Percentiles rank a stretch among this genome's conserved stretches.
These are phyloP conservation scores for Mormyrops boulengeri DNA, from an alignment of 2,797 vertebrate genomes.

Conservation along the genomic window DNA sequence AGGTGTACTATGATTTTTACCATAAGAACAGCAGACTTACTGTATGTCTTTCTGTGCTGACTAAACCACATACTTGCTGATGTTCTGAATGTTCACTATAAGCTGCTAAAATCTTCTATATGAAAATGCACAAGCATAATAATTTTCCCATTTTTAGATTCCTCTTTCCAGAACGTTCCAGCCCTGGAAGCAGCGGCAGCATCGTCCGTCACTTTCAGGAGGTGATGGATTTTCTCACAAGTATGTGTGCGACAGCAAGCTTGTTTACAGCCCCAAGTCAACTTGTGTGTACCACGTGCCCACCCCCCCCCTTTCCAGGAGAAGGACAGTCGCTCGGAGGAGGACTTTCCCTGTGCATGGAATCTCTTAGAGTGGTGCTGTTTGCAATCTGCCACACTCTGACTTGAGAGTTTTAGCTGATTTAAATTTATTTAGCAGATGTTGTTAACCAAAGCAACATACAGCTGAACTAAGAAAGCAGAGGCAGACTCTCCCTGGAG, in stretches of 20 bases:
- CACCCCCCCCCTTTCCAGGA: not conserved
- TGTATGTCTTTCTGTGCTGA: not conserved
- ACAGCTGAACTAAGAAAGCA: not conserved
- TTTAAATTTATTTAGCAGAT: not conserved
- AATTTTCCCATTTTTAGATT: not conserved
- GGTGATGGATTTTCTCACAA: not conserved
- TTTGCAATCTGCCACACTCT: not conserved
- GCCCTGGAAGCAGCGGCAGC: not conserved
- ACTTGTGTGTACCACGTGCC: not conserved
- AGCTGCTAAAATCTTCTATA: not conserved
- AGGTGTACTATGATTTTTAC: not conserved
- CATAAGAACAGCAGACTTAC: not conserved
- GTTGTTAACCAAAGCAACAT: not conserved
- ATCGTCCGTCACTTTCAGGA: not conserved
- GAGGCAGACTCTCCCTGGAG: not conserved
- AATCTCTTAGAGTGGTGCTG: not conserved
- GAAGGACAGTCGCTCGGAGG: not conserved
- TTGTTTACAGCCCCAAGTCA: conserved; percentile 23
- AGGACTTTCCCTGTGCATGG: not conserved
- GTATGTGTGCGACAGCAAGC: not conserved
- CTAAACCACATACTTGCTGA: not conserved
- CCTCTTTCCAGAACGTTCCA: not conserved
- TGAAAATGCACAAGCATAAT: not conserved
- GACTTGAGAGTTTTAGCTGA: not conserved
- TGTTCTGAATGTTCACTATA: not conserved